Evolutionary conservation across 2,113 vertebrate genomes (phyloP).

Genomic region (Xenopus tropicalis): DNA sequence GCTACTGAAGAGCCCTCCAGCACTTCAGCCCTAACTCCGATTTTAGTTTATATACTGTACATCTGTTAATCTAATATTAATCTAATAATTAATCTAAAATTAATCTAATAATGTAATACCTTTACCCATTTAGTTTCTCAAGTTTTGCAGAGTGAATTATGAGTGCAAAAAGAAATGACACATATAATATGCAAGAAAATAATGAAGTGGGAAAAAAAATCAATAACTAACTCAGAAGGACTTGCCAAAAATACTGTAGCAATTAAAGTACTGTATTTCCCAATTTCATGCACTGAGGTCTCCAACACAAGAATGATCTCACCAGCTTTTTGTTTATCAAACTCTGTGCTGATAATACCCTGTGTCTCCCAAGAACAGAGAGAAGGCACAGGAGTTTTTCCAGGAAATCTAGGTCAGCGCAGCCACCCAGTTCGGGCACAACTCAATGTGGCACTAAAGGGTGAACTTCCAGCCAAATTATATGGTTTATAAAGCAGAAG

Average conservation of each 20-base stretch:
- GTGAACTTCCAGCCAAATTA: conserved; percentile 10
- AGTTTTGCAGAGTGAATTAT: too few relatives aligned
- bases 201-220: neutral
- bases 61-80: too few relatives aligned
- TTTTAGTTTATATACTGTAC: too few relatives aligned
- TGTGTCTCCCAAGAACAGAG: neutral
- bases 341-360: neutral
- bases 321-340: conserved; percentile 23
- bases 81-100: too few relatives aligned
- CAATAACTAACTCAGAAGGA: neutral
- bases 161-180: too few relatives aligned
- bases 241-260: neutral
- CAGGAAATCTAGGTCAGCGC: conserved; percentile 34
- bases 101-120: too few relatives aligned
- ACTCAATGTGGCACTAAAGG: conserved; percentile 18
- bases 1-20: too few relatives aligned
- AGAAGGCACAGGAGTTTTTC: conserved; percentile 6
- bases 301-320: conserved; percentile 27
- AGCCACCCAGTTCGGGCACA: conserved; percentile 19
- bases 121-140: too few relatives aligned
- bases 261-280: conserved; percentile 10
- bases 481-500: too few relatives aligned
- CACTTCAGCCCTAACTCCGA: too few relatives aligned
- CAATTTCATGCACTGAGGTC: conserved; percentile 26
- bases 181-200: neutral